These are phyloP conservation scores for Entomyzon cyanotis DNA, from an alignment of 2,113 vertebrate genomes.

Conservation along the genomic window DNA sequence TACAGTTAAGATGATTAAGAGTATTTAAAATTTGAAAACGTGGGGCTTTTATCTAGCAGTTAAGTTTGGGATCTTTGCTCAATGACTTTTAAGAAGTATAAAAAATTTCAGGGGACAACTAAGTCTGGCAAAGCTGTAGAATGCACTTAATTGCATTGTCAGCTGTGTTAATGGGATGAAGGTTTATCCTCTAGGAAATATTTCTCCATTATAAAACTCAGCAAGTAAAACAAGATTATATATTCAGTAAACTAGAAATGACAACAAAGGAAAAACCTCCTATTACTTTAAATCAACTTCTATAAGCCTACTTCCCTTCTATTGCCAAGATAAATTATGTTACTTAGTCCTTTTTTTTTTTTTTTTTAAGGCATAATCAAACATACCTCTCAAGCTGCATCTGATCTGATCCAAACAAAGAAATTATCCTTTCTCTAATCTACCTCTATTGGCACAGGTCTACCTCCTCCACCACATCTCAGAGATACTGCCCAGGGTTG, in stretches of 20 bases:
- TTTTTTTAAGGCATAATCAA: background rate
- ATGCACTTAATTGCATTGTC: background rate
- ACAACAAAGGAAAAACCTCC: background rate
- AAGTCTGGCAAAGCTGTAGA: background rate
- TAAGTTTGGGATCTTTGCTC: background rate
- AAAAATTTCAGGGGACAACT: background rate
- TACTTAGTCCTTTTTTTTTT: background rate
- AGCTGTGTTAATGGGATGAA: constrained; percentile 27
- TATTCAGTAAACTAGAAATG: constrained; percentile 2
- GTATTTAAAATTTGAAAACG: background rate
- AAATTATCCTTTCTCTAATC: background rate
- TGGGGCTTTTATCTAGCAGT: background rate
- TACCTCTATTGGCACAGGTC: background rate
- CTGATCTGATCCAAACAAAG: background rate
- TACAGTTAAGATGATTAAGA: background rate
- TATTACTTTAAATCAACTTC: constrained; percentile 12
- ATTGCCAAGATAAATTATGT: background rate
- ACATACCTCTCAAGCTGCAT: background rate
- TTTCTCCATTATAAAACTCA: background rate
- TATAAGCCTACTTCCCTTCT: background rate
- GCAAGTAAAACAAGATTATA: constrained; percentile 22
- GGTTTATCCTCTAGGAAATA: constrained; percentile 10
- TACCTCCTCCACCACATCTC: background rate
- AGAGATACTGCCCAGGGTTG: background rate
- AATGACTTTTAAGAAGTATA: background rate